Base-by-base conservation (phyloP, 2,888 invertebrate genomes). In the Meloe dianella region DNA sequence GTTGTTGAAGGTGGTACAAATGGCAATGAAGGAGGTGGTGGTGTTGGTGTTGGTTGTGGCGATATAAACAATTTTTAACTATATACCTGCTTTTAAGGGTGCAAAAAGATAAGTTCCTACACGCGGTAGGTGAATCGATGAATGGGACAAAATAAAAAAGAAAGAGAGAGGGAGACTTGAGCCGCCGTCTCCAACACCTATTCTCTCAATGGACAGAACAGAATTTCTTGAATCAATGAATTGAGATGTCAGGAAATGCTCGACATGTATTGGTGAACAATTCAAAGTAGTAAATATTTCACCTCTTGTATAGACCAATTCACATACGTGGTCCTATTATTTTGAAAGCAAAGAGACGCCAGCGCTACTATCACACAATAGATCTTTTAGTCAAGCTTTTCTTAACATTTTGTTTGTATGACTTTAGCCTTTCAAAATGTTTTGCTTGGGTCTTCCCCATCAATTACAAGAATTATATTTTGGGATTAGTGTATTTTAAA, bases 111-210 rank as follows among this genome's bases (percentile, higher is more conserved):
- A 41, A 24, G 83, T 82, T 81, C 81, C 80, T 83, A 83, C 84
- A 76, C 86, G 85, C 85, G 85, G 81, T 85, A 85, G 85, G 84
- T 85, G 85, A 85, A 81, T 84, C 79, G 84, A 84, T 86, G 87
- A 87, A 87, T 87, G 87, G 47, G 20, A 47, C 20, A 41, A 41
- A n/a, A 38, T 20, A 2, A 47, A 20, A 1, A 47, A 47, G 2
- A 41, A 17, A 41, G 17, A 6, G 10, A 20, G 20, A 17, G 47
- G 22, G 47, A 47, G 84, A 80, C 84, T 80, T 86, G 86, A 79
- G 86, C 86, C 85, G 84, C 85, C 84, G 83, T 85, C 83, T 83
- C 85, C 80, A 84, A 71, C 71, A 70, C 71, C 71, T 41, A 10
- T 74, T 72, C 77, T 69, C 65, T 3, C 10, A 41, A 17, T 17